phyloP scores from a whole-genome alignment of 1,140 invertebrate genomes.

The Atopsyche davidsoni region DNA sequence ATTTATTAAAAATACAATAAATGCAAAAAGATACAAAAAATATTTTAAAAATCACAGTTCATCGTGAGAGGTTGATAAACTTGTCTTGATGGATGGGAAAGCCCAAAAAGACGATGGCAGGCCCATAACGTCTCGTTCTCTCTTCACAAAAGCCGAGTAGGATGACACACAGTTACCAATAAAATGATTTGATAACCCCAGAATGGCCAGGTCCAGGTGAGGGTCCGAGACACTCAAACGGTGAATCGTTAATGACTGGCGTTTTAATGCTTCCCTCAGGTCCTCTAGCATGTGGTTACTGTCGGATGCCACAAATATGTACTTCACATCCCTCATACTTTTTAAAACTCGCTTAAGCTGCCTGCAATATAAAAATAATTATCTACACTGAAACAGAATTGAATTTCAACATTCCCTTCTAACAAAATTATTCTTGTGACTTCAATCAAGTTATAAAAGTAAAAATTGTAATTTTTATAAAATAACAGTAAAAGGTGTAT shows the following conservation, averaged over 20 bases:
- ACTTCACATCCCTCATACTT: slow-evolving; percentile 56
- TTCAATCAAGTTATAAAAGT: too few relatives aligned
- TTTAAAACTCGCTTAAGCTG: slow-evolving; percentile 73
- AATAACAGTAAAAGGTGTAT: background rate
- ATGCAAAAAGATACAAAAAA: background rate
- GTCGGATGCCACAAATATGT: slow-evolving; percentile 85
- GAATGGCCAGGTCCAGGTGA: slow-evolving; percentile 80
- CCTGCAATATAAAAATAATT: slow-evolving; percentile 38
- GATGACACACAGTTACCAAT: slow-evolving; percentile 95
- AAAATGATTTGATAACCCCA: slow-evolving; percentile 80
- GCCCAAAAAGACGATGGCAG: slow-evolving; percentile 81
- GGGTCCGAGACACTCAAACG: slow-evolving; percentile 59
- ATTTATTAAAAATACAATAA: too few relatives aligned
- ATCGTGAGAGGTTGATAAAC: slow-evolving; percentile 26
- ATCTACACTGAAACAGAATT: background rate
- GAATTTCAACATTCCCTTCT: background rate
- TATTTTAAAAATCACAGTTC: slow-evolving; percentile 16
- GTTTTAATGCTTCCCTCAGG: slow-evolving; percentile 63
- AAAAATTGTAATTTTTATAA: too few relatives aligned
- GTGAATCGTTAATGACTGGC: slow-evolving; percentile 61
- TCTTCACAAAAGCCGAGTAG: slow-evolving; percentile 82
- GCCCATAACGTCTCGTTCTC: slow-evolving; percentile 71
- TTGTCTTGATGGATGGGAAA: slow-evolving; percentile 56
- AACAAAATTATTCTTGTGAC: too few relatives aligned
- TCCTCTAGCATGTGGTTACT: slow-evolving; percentile 79